phyloP scores from a whole-genome alignment of 92 coral and sea anemone species.

The Desmophyllum pertusum region DNA sequence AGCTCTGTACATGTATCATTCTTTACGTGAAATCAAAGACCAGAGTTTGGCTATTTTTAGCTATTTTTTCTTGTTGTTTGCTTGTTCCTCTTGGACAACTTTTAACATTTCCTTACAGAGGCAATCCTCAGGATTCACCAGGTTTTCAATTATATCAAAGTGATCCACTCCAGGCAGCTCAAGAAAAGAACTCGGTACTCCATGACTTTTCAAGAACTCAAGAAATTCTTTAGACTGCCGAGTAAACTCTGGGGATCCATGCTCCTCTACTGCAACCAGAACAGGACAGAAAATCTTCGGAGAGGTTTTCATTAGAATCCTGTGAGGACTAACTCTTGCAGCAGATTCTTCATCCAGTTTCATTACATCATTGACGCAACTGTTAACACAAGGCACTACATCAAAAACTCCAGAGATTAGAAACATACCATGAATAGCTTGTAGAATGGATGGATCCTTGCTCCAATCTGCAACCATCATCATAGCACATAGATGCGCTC shows the following conservation, averaged over 20 bases:
- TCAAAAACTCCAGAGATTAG: slow-evolving; percentile 74
- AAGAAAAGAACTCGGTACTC: slow-evolving; percentile 36
- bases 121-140: slow-evolving; percentile 34
- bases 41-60: neutral
- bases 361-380: slow-evolving; percentile 62
- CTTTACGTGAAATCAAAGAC: neutral
- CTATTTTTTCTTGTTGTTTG: neutral
- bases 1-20: neutral
- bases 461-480: slow-evolving; percentile 64
- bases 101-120: slow-evolving; percentile 44
- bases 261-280: slow-evolving; percentile 62
- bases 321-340: slow-evolving; percentile 70
- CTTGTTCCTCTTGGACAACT: slow-evolving; percentile 1
- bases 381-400: slow-evolving; percentile 56
- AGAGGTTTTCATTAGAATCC: slow-evolving; percentile 26
- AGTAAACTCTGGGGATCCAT: slow-evolving; percentile 69
- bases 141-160: slow-evolving; percentile 59
- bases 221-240: slow-evolving; percentile 60
- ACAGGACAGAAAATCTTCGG: slow-evolving; percentile 72
- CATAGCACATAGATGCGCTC: slow-evolving; percentile 91
- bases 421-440: slow-evolving; percentile 60
- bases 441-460: slow-evolving; percentile 30
- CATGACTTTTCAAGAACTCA: slow-evolving; percentile 45
- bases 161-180: slow-evolving; percentile 63
- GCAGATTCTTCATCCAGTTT: slow-evolving; percentile 73